Percentiles rank a stretch among this genome's conserved stretches.
phyloP scores from a whole-genome alignment of 2,888 invertebrate species.

The Calameuta idolon region DNA sequence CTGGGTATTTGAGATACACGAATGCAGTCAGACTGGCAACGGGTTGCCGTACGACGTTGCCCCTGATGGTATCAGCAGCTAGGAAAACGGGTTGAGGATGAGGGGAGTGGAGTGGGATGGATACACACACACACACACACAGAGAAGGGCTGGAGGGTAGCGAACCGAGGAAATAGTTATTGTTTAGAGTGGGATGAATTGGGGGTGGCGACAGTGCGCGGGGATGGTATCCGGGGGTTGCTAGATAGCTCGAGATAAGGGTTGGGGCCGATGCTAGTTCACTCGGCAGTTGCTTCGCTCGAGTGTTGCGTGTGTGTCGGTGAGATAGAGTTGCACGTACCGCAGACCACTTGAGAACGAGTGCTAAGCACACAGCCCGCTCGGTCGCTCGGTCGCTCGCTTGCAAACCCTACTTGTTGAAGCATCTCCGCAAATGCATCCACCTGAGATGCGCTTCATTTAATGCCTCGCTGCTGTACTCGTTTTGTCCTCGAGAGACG shows the following conservation, averaged over 20 bases:
- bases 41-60: neutral
- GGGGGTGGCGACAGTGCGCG: slow-evolving; percentile 32
- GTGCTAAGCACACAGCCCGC: slow-evolving; percentile 28
- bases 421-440: slow-evolving; percentile 15
- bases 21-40: slow-evolving; percentile 28
- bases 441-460: neutral
- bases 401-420: slow-evolving; percentile 15
- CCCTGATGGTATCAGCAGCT: neutral
- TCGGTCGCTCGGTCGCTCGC: slow-evolving; percentile 9
- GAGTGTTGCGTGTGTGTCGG: slow-evolving; percentile 26
- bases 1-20: slow-evolving; percentile 45
- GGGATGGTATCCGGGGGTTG: slow-evolving; percentile 29
- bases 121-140: too few relatives aligned
- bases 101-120: neutral
- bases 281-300: slow-evolving; percentile 11
- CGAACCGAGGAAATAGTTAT: slow-evolving; percentile 47
- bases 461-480: neutral
- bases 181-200: slow-evolving; percentile 39
- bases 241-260: slow-evolving; percentile 19
- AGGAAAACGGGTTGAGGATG: neutral
- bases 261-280: slow-evolving; percentile 6
- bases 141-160: slow-evolving; percentile 6
- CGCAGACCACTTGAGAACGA: slow-evolving; percentile 36
- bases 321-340: slow-evolving; percentile 38
- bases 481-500: neutral